Evolutionary conservation across 2,888 invertebrate genomes (phyloP).

Genomic region (Dusona sp.): DNA sequence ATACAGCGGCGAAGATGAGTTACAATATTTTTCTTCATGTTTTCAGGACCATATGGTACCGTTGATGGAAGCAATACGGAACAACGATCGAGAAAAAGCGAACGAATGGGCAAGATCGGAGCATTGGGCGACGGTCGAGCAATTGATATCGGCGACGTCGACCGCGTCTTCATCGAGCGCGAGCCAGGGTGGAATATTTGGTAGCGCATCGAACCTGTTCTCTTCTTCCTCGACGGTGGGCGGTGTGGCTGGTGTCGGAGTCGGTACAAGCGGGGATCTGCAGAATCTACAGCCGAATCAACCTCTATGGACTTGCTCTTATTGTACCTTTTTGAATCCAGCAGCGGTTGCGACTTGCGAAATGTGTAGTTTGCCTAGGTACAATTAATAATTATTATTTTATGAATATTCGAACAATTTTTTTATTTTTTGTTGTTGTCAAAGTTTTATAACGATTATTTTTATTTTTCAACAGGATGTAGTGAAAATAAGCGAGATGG

Average conservation of each 20-base stretch:
- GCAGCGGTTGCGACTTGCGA: slow-evolving; percentile 92
- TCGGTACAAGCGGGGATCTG: slow-evolving; percentile 76
- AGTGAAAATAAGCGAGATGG: slow-evolving; percentile 57
- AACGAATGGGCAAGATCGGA: slow-evolving; percentile 92
- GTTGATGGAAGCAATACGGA: slow-evolving; percentile 91
- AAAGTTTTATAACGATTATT: background rate
- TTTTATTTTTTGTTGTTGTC: background rate
- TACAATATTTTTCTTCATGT: background rate
- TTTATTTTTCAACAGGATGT: slow-evolving; percentile 73
- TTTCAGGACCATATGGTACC: slow-evolving; percentile 89
- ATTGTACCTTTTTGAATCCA: slow-evolving; percentile 97
- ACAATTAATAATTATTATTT: slow-evolving; percentile 58
- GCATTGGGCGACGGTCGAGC: slow-evolving; percentile 95
- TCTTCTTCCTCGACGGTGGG: slow-evolving; percentile 73
- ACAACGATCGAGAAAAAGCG: slow-evolving; percentile 89
- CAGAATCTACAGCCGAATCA: slow-evolving; percentile 83
- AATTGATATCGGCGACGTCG: slow-evolving; percentile 88
- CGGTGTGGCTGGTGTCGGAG: slow-evolving; percentile 76
- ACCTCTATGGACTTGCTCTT: slow-evolving; percentile 94
- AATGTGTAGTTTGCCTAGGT: slow-evolving; percentile 96
- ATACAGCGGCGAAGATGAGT: background rate
- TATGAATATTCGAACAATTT: background rate
- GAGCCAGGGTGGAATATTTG: slow-evolving; percentile 74
- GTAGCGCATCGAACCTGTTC: slow-evolving; percentile 73
- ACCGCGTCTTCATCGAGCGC: slow-evolving; percentile 80